Base-by-base conservation (phyloP, 1,140 invertebrate genomes). In the Panonychus citri region DNA sequence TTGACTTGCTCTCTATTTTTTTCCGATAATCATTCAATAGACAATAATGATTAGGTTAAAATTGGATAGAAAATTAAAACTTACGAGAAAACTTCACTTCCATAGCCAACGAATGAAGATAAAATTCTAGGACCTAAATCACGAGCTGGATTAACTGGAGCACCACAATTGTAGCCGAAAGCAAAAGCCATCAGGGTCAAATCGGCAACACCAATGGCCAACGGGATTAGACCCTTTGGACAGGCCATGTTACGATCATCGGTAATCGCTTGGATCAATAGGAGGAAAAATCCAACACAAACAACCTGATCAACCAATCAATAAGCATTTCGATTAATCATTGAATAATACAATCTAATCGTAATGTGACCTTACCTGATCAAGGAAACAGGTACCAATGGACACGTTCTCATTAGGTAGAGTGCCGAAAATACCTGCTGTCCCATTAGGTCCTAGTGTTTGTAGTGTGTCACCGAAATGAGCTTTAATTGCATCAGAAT, bases 121-220 rank as follows among this genome's bases (percentile, higher is more conserved):
- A 80, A 77, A 13, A 77, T 55, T 46, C 77, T 64, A 4, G 78
- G 78, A 0, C 71, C 70, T 3, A 80, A 65, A 64, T 80, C 78
- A 50, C 78, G 64, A 10, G 78, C 78, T 13, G 78, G 78, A 66
- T 80, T 80, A 51, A 81, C 69, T 3, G 76, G 74, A 55, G 74
- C 77, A 21, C 77, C 77, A 59, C 74, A 76, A 65, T 80, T 80
- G 39, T 67, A 62, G 15, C 72, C 70, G 60, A 75, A 75, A 17
- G 73, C 69, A 62, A 76, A 68, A 21, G 80, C 71, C 10, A 69
- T 57, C 12, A 76, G 62, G 2, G 25, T 15, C 54, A 63, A 17
- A 60, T 60, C 27, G 53, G 50, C 3, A 60, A 26, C 25, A 59
- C 55, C 39, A 70, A 61, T 51, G 19, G 70, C 57, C 17, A 63